phyloP scores from a whole-genome alignment of 2,888 invertebrate species.

The Euplagia quadripunctaria region DNA sequence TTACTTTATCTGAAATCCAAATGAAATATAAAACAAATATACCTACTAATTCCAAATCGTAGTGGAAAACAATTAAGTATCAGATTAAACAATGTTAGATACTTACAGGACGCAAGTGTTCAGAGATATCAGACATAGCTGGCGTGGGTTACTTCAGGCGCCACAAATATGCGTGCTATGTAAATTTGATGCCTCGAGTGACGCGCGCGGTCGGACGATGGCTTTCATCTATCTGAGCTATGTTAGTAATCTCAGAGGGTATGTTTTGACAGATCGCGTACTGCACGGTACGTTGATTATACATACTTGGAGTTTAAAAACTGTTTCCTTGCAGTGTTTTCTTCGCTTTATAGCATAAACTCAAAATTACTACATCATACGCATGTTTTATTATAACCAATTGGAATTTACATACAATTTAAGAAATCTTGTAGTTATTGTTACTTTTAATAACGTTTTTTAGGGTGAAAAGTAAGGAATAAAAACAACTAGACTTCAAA shows the following conservation, averaged over 20 bases:
- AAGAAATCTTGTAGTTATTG: not conserved
- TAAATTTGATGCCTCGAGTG: slow-evolving; percentile 80
- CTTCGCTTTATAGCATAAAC: not conserved
- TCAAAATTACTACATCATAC: not conserved
- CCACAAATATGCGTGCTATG: slow-evolving; percentile 82
- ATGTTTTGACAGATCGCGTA: slow-evolving; percentile 61
- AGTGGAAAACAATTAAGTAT: slow-evolving; percentile 18
- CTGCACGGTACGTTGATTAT: slow-evolving; percentile 33
- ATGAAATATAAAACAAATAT: not conserved
- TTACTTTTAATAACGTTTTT: too few species aligned
- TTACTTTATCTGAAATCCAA: too few species aligned
- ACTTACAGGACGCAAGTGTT: slow-evolving; percentile 23
- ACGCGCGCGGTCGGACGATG: slow-evolving; percentile 69
- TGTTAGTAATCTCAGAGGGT: slow-evolving; percentile 64
- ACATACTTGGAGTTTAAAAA: slow-evolving; percentile 33
- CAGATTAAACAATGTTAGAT: slow-evolving; percentile 44
- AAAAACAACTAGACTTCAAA: too few species aligned
- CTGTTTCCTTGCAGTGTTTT: not conserved
- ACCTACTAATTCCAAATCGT: not conserved
- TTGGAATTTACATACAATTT: not conserved
- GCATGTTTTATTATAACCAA: too few species aligned
- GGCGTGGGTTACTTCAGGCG: slow-evolving; percentile 58
- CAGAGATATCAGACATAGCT: slow-evolving; percentile 59
- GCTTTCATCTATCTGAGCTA: slow-evolving; percentile 69
- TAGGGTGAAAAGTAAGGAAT: too few species aligned